A percentile compares a stretch with the other conserved stretches of the same genome.
Evolutionary conservation across 2,888 invertebrate genomes (phyloP).

Genomic region (Acheta domesticus): DNA sequence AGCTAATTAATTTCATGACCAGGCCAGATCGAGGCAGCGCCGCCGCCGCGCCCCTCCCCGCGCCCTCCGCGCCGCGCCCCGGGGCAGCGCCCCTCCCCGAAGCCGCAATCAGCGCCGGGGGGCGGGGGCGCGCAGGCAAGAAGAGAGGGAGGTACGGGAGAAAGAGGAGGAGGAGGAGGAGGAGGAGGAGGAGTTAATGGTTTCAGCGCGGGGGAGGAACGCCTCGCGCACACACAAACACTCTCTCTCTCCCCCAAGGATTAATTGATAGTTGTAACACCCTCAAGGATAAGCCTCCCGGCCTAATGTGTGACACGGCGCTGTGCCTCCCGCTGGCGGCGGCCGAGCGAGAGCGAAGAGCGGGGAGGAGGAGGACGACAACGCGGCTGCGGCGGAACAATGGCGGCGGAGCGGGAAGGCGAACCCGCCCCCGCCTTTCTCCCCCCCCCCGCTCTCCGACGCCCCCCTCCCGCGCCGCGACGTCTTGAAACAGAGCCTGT

Average conservation of each 20-base stretch:
- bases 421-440: not conserved
- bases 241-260: not conserved
- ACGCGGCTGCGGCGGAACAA: not conserved
- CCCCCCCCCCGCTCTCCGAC: no score
- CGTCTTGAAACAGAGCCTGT: not conserved
- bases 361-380: no score
- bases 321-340: no score
- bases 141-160: conserved; percentile 22
- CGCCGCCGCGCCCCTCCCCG: not conserved
- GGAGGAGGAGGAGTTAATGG: not conserved
- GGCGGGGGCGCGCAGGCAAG: not conserved
- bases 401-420: not conserved
- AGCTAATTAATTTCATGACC: conserved; percentile 35
- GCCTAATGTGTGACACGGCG: not conserved
- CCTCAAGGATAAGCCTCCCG: not conserved
- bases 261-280: conserved; percentile 11
- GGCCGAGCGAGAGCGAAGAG: no score
- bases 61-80: not conserved
- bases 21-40: conserved; percentile 28
- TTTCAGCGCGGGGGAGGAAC: not conserved
- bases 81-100: not conserved
- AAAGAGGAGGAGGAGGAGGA: not conserved
- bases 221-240: not conserved
- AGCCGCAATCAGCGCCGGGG: conserved; percentile 20
- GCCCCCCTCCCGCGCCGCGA: conserved; percentile 21